phyloP scores from a whole-genome alignment of 2,797 vertebrate species.

The Buceros bicornis region DNA sequence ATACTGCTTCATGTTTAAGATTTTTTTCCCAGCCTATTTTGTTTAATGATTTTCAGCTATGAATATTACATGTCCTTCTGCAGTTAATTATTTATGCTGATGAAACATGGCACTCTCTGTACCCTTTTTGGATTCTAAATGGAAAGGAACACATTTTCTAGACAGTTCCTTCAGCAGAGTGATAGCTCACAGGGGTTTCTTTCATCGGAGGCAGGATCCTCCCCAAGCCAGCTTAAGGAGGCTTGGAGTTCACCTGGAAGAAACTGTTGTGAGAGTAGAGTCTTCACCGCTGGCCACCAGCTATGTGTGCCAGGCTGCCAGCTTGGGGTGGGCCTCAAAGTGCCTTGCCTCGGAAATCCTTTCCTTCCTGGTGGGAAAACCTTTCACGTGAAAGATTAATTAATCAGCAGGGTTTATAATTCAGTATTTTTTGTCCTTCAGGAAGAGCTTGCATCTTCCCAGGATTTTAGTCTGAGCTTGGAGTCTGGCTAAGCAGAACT shows the following conservation, averaged over 20 bases:
- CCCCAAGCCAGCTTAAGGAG: background rate
- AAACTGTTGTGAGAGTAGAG: background rate
- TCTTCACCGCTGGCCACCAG: background rate
- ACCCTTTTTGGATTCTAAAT: slow-evolving; percentile 64
- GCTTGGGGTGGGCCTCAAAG: slow-evolving; percentile 8
- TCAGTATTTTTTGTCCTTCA: background rate
- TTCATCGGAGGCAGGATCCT: background rate
- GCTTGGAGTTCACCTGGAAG: background rate
- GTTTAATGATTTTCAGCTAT: slow-evolving; percentile 75
- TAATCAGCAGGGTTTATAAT: background rate
- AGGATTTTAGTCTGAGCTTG: background rate
- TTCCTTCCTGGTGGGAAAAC: slow-evolving; percentile 1
- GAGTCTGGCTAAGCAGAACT: slow-evolving; percentile 15
- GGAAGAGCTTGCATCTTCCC: background rate
- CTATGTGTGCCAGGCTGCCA: background rate
- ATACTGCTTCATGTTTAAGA: slow-evolving; percentile 56
- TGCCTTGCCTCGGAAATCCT: background rate
- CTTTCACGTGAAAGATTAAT: background rate
- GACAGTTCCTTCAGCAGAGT: slow-evolving; percentile 10
- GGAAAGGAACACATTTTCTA: slow-evolving; percentile 36
- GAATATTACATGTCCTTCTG: slow-evolving; percentile 76
- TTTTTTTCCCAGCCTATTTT: slow-evolving; percentile 55
- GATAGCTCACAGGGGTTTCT: background rate
- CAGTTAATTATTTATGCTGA: slow-evolving; percentile 79
- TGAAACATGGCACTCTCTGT: slow-evolving; percentile 60